Evolutionary conservation across 1,140 invertebrate species (phyloP).

Genomic region (Coptotermes formosanus): DNA sequence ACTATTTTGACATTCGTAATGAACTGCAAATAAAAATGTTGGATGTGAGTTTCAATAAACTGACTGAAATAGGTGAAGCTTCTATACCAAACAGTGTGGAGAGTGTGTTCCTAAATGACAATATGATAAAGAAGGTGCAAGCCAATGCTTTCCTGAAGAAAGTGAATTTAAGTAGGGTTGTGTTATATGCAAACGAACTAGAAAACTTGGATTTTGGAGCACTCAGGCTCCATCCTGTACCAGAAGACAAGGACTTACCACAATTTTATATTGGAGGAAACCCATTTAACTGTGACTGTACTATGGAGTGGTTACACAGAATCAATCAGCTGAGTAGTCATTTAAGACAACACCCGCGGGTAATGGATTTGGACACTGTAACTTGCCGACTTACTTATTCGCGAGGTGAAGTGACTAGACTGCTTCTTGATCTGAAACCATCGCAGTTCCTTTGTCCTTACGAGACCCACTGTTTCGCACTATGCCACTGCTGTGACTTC

Average conservation of each 20-base stretch:
- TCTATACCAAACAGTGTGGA: constrained; percentile 72
- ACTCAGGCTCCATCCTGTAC: constrained; percentile 64
- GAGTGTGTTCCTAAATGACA: constrained; percentile 73
- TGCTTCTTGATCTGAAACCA: constrained; percentile 65
- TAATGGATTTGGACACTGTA: constrained; percentile 49
- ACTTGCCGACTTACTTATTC: constrained; percentile 44
- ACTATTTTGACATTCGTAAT: constrained; percentile 63
- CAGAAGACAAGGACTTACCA: constrained; percentile 63
- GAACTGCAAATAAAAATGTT: constrained; percentile 69
- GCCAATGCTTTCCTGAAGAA: constrained; percentile 72
- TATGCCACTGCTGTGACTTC: constrained; percentile 64
- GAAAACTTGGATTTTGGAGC: constrained; percentile 69
- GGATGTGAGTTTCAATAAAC: constrained; percentile 71
- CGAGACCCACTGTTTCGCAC: constrained; percentile 57
- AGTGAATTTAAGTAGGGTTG: constrained; percentile 66
- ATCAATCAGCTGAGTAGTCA: constrained; percentile 65
- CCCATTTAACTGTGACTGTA: constrained; percentile 79
- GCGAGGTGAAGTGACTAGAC: constrained; percentile 44
- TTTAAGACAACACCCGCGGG: constrained; percentile 51
- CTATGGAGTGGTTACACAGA: constrained; percentile 80
- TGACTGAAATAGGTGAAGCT: constrained; percentile 63
- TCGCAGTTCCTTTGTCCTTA: constrained; percentile 65
- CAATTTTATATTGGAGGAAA: constrained; percentile 79
- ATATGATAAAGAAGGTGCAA: constrained; percentile 66
- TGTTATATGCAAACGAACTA: constrained; percentile 73